phyloP scores from a whole-genome alignment of 2,113 vertebrate genomes.

The Daboia siamensis region DNA sequence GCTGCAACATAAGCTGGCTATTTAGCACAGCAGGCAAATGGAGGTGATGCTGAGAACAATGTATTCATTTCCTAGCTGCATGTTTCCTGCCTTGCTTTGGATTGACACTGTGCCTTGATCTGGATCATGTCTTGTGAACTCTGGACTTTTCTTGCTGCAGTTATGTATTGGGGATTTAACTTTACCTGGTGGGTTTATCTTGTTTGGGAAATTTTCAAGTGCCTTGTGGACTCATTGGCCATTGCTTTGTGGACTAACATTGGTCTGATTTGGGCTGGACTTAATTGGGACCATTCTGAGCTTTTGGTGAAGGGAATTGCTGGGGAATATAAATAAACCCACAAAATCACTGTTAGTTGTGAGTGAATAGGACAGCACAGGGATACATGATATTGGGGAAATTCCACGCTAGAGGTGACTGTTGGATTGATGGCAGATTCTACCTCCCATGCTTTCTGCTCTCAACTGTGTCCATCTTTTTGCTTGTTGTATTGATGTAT shows the following conservation, averaged over 20 bases:
- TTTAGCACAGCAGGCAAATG: neutral
- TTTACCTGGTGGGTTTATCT: neutral
- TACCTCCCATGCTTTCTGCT: neutral
- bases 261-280: neutral
- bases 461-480: neutral
- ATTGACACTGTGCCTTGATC: neutral
- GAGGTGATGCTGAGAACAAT: neutral
- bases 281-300: neutral
- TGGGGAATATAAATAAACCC: neutral
- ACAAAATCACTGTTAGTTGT: neutral
- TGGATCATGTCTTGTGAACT: neutral
- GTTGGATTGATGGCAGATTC: neutral
- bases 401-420: neutral
- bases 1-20: neutral
- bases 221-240: neutral
- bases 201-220: neutral
- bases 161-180: neutral
- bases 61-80: neutral
- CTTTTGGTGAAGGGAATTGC: neutral
- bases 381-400: neutral
- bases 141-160: neutral
- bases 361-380: neutral
- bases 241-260: neutral
- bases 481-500: neutral
- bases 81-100: neutral